A percentile compares a stretch with the other conserved stretches of the same genome.
phyloP scores from a whole-genome alignment of 2,888 invertebrate species.

The Chrysomela aeneicollis region DNA sequence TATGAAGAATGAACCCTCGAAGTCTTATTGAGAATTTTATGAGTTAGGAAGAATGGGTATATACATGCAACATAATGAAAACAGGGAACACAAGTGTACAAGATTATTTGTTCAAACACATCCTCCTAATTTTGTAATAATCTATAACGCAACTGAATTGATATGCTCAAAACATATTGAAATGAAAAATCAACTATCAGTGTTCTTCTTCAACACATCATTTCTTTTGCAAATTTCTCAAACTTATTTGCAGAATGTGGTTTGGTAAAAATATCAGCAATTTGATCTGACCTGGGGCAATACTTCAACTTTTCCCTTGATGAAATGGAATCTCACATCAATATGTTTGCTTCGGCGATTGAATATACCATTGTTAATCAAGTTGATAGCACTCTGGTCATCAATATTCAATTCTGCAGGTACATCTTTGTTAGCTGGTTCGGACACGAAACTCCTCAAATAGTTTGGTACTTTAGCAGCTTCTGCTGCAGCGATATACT shows the following conservation, averaged over 20 bases:
- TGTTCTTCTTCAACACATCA: too few species aligned
- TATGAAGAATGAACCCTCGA: too few species aligned
- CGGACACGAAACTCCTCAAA: constrained; percentile 18
- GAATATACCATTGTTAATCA: constrained; percentile 30
- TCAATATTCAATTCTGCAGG: constrained; percentile 27
- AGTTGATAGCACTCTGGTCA: constrained; percentile 37
- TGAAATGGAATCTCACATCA: constrained; percentile 36
- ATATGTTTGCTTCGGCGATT: constrained; percentile 38
- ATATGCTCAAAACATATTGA: too few species aligned
- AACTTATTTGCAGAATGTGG: constrained; percentile 24
- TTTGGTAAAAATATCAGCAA: constrained; percentile 36
- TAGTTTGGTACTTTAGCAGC: constrained; percentile 20
- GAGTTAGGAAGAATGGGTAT: too few species aligned
- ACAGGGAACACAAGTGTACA: too few species aligned
- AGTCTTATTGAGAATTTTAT: too few species aligned
- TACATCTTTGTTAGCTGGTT: not conserved
- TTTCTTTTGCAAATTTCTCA: constrained; percentile 16
- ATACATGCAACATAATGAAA: too few species aligned
- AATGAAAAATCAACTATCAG: not conserved
- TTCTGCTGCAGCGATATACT: constrained; percentile 13
- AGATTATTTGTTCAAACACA: too few species aligned
- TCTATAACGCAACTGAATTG: too few species aligned
- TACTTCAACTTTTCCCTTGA: constrained; percentile 34
- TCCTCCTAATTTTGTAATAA: too few species aligned
- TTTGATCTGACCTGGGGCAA: constrained; percentile 27